These are phyloP conservation scores for Portunus trituberculatus DNA, from an alignment of 1,140 invertebrate genomes.

Conservation along the genomic window DNA sequence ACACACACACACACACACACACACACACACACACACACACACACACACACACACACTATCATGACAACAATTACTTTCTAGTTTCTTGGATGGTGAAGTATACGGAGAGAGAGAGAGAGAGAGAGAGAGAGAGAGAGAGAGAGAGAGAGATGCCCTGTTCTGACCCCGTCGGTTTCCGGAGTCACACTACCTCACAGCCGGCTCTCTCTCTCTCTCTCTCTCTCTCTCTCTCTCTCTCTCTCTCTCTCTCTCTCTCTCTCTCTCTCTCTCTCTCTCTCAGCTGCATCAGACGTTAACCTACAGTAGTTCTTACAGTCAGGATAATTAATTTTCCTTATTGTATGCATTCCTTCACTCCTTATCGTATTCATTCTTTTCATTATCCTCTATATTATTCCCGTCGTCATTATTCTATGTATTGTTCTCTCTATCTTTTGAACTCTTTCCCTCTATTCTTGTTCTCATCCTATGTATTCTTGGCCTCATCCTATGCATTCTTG, in stretches of 20 bases:
- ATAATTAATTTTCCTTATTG: too few species aligned
- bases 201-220: constrained; percentile 11
- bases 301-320: too few species aligned
- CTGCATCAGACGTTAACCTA: too few species aligned
- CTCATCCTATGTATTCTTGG: too few species aligned
- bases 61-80: neutral
- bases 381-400: too few species aligned
- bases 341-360: too few species aligned
- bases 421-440: too few species aligned
- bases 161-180: constrained; percentile 16
- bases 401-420: too few species aligned
- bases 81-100: neutral
- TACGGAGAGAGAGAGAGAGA: neutral
- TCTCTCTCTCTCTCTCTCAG: neutral
- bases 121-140: neutral
- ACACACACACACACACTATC: constrained; percentile 7
- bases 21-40: constrained; percentile 17
- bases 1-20: constrained; percentile 17
- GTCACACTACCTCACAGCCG: constrained; percentile 9
- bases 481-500: too few species aligned
- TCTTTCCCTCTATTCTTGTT: too few species aligned
- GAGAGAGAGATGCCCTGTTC: neutral
- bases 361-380: too few species aligned
- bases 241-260: neutral
- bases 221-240: constrained; percentile 15